Evolutionary conservation across 2,888 invertebrate genomes (phyloP).

Genomic region (Pammene fasciana): DNA sequence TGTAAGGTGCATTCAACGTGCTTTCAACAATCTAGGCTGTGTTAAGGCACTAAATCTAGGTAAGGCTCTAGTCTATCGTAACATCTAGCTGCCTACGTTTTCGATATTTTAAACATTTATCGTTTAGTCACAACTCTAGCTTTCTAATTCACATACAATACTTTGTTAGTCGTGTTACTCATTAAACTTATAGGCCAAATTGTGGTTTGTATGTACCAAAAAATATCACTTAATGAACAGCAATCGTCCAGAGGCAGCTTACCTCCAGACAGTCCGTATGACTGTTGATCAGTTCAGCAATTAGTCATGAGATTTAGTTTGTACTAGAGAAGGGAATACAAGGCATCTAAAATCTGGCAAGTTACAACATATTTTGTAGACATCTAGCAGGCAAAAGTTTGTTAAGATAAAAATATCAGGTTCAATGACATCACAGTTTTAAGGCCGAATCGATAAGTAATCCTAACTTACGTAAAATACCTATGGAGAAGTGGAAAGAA

Average conservation of each 20-base stretch:
- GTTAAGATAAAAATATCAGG: slow-evolving; percentile 39
- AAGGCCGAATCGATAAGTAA: slow-evolving; percentile 42
- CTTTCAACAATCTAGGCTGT: slow-evolving; percentile 54
- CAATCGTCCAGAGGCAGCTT: no score
- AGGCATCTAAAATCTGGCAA: slow-evolving; percentile 25
- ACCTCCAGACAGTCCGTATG: no score
- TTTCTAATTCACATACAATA: slow-evolving; percentile 49
- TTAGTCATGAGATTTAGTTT: not conserved
- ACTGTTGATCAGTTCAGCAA: no score
- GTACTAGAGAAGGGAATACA: not conserved
- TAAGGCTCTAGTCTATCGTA: slow-evolving; percentile 56
- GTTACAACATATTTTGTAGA: slow-evolving; percentile 15
- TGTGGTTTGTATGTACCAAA: slow-evolving; percentile 13
- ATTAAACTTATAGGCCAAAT: slow-evolving; percentile 18
- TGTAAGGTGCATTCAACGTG: slow-evolving; percentile 51
- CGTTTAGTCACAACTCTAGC: slow-evolving; percentile 53
- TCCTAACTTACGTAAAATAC: slow-evolving; percentile 31
- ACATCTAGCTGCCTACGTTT: slow-evolving; percentile 37
- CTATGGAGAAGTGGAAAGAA: slow-evolving; percentile 12
- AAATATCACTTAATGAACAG: not conserved
- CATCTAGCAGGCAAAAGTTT: slow-evolving; percentile 10
- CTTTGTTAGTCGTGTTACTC: slow-evolving; percentile 32
- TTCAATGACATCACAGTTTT: slow-evolving; percentile 44
- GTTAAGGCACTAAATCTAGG: slow-evolving; percentile 69
- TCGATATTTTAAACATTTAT: slow-evolving; percentile 40